phyloP scores from a whole-genome alignment of 2,888 invertebrate genomes.

The Drosophila suboccidentalis region DNA sequence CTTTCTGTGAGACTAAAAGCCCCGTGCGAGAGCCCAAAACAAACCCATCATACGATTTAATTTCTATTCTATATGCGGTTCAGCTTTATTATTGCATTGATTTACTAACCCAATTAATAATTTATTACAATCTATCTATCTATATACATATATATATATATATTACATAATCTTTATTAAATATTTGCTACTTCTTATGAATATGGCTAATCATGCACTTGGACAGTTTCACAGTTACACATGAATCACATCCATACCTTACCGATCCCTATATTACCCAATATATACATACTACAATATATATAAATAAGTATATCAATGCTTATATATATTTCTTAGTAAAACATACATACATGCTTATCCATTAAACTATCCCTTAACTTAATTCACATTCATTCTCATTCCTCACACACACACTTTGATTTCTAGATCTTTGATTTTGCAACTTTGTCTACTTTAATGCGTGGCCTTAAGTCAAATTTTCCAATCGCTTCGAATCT shows the following conservation, averaged over 20 bases:
- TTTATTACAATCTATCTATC: constrained; percentile 69
- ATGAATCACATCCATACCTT: background rate
- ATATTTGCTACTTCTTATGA: constrained; percentile 57
- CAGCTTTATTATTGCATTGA: constrained; percentile 85
- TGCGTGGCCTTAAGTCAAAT: constrained; percentile 53
- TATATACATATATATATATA: constrained; percentile 42
- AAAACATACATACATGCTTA: background rate
- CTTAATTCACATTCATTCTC: background rate
- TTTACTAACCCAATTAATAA: constrained; percentile 75
- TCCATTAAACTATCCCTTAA: background rate
- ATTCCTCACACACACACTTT: constrained; percentile 6
- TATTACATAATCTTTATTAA: constrained; percentile 33
- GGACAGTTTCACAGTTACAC: constrained; percentile 15
- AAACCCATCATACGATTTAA: constrained; percentile 83
- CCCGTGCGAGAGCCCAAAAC: constrained; percentile 50
- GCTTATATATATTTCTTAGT: constrained; percentile 3
- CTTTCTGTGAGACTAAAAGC: constrained; percentile 50
- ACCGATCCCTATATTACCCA: background rate
- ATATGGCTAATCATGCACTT: constrained; percentile 49
- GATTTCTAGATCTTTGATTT: constrained; percentile 9
- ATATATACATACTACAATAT: background rate
- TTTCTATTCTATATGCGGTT: constrained; percentile 86
- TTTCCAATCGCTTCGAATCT: constrained; percentile 39
- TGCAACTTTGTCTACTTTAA: constrained; percentile 37
- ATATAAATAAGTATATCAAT: background rate